phyloP scores from a whole-genome alignment of 1,140 invertebrate genomes.

The Agraylea sexmaculata region DNA sequence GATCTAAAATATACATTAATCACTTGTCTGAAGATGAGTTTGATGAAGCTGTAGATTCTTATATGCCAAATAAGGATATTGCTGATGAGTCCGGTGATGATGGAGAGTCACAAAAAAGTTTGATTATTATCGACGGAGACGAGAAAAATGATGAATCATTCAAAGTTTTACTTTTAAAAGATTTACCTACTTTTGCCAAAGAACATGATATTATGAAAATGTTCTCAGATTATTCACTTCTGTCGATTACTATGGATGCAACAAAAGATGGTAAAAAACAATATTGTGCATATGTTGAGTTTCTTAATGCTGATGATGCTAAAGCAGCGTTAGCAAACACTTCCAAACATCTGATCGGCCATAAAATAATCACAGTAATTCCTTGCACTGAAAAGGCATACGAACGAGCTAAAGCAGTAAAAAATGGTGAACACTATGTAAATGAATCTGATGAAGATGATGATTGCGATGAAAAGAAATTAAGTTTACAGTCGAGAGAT shows the following conservation, averaged over 20 bases:
- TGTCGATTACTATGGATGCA: constrained; percentile 54
- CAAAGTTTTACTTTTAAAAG: constrained; percentile 51
- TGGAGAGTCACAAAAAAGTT: constrained; percentile 17
- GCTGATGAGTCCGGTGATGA: constrained; percentile 19
- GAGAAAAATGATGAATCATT: constrained; percentile 25
- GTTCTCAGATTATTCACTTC: constrained; percentile 58
- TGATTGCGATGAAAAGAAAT: background rate
- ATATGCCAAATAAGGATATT: constrained; percentile 27
- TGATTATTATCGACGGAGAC: constrained; percentile 17
- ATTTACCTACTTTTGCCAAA: constrained; percentile 61
- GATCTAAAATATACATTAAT: constrained; percentile 48
- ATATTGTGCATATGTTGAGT: constrained; percentile 60
- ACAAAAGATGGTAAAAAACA: constrained; percentile 43
- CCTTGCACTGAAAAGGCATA: constrained; percentile 42
- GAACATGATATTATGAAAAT: constrained; percentile 67
- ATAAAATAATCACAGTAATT: constrained; percentile 41
- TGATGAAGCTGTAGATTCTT: constrained; percentile 53
- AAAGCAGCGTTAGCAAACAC: constrained; percentile 43
- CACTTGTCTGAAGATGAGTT: constrained; percentile 50
- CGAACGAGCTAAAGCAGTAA: constrained; percentile 36
- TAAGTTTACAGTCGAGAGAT: constrained; percentile 24
- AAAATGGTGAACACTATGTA: too few species aligned
- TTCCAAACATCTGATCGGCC: constrained; percentile 42
- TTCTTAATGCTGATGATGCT: constrained; percentile 56
- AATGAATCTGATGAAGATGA: constrained; percentile 25